Base-by-base conservation (phyloP, 2,797 vertebrate genomes). In the Gadopsis marmoratus region DNA sequence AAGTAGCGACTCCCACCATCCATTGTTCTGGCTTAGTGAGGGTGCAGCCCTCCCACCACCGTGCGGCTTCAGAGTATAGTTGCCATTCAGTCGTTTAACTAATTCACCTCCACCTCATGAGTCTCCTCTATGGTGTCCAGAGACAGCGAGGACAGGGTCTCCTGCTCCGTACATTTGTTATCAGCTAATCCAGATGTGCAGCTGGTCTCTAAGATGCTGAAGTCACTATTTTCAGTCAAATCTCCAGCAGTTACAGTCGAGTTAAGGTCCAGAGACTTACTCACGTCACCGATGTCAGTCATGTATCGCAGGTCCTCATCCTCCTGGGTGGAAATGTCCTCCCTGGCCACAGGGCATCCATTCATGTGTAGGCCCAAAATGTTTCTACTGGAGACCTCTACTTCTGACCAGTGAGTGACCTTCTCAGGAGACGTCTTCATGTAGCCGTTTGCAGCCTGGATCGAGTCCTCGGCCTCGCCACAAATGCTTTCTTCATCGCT, bases 401-500 rank as follows among this genome's bases (percentile, higher is more conserved):
- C 60, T 0, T 78, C 76, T 0, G 85, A 53, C 88, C 87, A 87
- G 45, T 11, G 69, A 17, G 35, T 0, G 23, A 19, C 61, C 2
- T 85, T 73, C 19, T 88, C 82, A 0, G 59, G 55, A 21, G 70
- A n/a, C 0, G 56, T 73, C 51, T 84, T 71, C 35, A 54, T 1
- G 66, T 47, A 85, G 55, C 70, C 60, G 17, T 88, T 82, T 1
- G 66, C 76, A 1, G 71, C 41, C 29, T 23, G 71, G 62, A 69
- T 62, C 3, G 26, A 37, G 33, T 88, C 78, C 7, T 83, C 71
- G 0, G 50, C 2, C 26, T 89, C 88, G 5, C 87, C 87, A 3
- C 56, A 56, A 2, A 56, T 0, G 43, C 81, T 82, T 2, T 93
- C 89, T 23, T 91, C 89, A 0, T 93, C 92, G 33, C 90, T 92